Conservation (phyloP, 92 coral and sea anemone genomes). For the Parazoanthus atlanticus region DNA sequence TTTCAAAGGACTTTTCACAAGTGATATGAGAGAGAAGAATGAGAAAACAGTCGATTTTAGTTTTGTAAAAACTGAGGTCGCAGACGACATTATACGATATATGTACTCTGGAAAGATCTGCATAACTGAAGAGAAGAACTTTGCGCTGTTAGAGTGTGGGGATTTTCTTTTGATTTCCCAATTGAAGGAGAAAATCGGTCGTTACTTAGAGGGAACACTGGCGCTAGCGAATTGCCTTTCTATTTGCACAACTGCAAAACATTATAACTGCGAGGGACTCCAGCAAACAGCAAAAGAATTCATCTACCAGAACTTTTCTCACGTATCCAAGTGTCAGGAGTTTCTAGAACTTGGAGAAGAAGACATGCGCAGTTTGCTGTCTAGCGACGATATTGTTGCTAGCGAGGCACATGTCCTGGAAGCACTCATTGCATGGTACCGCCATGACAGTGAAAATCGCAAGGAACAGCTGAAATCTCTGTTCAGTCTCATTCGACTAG, state of each 20-base stretch:
- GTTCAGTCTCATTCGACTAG: conserved; percentile 55
- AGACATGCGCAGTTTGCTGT: conserved; percentile 51
- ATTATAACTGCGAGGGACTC: conserved; percentile 54
- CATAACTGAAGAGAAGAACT: conserved; percentile 48
- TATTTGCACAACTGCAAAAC: conserved; percentile 57
- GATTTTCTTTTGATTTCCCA: conserved; percentile 60
- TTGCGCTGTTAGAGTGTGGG: conserved; percentile 58
- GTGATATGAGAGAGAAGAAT: conserved; percentile 61
- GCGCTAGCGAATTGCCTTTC: conserved; percentile 50
- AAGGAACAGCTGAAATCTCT: conserved; percentile 49
- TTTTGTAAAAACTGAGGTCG: conserved; percentile 53
- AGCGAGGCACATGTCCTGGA: conserved; percentile 65
- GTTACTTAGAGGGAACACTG: conserved; percentile 50
- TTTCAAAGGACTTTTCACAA: conserved; percentile 59
- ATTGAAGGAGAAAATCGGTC: conserved; percentile 55
- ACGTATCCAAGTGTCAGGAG: conserved; percentile 48
- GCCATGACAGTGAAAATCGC: conserved; percentile 48
- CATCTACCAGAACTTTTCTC: conserved; percentile 53
- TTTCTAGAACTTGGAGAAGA: conserved; percentile 58
- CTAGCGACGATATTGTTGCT: conserved; percentile 67
- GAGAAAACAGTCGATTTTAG: conserved; percentile 62
- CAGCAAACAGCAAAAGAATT: conserved; percentile 51
- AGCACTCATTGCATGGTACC: conserved; percentile 63
- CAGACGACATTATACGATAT: conserved; percentile 51
- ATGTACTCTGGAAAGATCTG: conserved; percentile 55